A percentile compares a stretch with the other conserved stretches of the same genome.
These are phyloP conservation scores for Danaus melanippus DNA, from an alignment of 1,140 invertebrate species.

Conservation along the genomic window DNA sequence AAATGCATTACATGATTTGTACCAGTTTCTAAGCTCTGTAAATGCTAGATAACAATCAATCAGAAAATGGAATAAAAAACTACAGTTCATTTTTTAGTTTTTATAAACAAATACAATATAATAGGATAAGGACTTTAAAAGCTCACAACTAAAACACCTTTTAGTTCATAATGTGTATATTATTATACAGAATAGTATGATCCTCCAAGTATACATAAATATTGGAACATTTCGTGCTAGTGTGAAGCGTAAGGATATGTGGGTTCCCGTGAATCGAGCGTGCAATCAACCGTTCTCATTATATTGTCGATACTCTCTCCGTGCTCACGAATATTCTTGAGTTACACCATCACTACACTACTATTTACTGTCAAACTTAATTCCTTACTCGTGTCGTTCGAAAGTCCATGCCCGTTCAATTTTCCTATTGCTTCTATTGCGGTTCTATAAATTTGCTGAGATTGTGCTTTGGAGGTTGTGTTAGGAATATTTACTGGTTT, in stretches of 20 bases:
- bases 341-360: slow-evolving; percentile 62
- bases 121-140: too few species aligned
- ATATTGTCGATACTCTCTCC: slow-evolving; percentile 64
- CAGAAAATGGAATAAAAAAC: too few species aligned
- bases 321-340: slow-evolving; percentile 66
- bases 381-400: slow-evolving; percentile 57
- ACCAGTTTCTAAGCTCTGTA: too few species aligned
- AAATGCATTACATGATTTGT: too few species aligned
- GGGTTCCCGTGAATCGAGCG: slow-evolving; percentile 36
- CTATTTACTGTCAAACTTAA: slow-evolving; percentile 69
- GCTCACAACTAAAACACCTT: too few species aligned
- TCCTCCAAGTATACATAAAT: too few species aligned
- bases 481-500: neutral
- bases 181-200: too few species aligned
- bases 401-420: slow-evolving; percentile 40
- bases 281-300: slow-evolving; percentile 43
- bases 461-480: slow-evolving; percentile 9
- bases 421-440: slow-evolving; percentile 22
- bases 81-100: too few species aligned
- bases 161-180: too few species aligned
- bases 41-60: too few species aligned
- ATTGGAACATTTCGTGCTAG: too few species aligned
- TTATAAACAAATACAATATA: too few species aligned
- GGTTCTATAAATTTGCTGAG: slow-evolving; percentile 26
- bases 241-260: neutral